These are phyloP conservation scores for Gari tellinella DNA, from an alignment of 2,888 invertebrate species.

Conservation along the genomic window DNA sequence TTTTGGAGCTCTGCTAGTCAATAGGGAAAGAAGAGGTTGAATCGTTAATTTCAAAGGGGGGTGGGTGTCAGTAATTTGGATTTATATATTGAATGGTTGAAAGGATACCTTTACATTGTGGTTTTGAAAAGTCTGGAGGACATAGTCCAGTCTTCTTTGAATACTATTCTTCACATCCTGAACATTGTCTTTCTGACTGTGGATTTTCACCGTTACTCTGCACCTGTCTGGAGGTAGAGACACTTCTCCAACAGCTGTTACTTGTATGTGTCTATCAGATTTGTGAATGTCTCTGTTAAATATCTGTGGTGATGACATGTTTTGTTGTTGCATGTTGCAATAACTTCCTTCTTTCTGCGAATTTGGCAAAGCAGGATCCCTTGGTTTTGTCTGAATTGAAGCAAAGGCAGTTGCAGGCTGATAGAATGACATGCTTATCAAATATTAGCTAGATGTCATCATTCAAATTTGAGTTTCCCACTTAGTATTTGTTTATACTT, in stretches of 20 bases:
- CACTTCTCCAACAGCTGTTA: conserved; percentile 78
- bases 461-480: background rate
- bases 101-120: conserved; percentile 76
- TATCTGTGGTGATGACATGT: conserved; percentile 2
- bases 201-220: conserved; percentile 69
- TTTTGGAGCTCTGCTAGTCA: too few relatives aligned
- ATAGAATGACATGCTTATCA: conserved; percentile 52
- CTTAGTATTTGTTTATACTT: conserved; percentile 48
- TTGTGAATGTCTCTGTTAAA: conserved; percentile 6
- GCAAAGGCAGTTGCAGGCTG: conserved; percentile 66
- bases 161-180: conserved; percentile 82
- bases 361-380: background rate
- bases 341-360: background rate
- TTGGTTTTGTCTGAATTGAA: conserved; percentile 30
- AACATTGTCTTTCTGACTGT: conserved; percentile 74
- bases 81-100: too few relatives aligned
- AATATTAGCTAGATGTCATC: too few relatives aligned
- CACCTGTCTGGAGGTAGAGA: conserved; percentile 79
- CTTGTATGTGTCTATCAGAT: conserved; percentile 71
- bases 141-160: conserved; percentile 77
- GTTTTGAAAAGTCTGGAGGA: conserved; percentile 79
- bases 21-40: too few relatives aligned
- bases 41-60: too few relatives aligned
- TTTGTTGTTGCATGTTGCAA: background rate
- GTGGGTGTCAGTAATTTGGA: too few relatives aligned